Percentiles rank a stretch among this genome's conserved stretches.
phyloP scores from a whole-genome alignment of 2,888 invertebrate genomes.

The Latrodectus elegans region DNA sequence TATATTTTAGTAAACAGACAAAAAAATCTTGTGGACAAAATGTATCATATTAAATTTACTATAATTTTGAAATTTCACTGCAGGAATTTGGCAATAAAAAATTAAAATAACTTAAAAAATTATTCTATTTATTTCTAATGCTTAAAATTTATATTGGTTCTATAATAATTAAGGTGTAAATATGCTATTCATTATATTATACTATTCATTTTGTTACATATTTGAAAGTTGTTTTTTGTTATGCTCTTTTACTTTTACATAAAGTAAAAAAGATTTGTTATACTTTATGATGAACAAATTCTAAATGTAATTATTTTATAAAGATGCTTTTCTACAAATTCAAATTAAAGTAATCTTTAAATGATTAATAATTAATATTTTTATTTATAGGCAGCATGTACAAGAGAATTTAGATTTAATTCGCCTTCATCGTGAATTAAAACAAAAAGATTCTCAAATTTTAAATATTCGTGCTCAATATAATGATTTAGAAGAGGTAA shows the following conservation, averaged over 20 bases:
- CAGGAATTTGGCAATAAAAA: too few species aligned
- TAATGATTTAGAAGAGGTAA: conserved; percentile 74
- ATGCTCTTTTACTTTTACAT: not conserved
- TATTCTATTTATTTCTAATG: too few species aligned
- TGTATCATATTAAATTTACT: too few species aligned
- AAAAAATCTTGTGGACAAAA: too few species aligned
- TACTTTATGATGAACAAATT: not conserved
- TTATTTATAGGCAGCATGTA: conserved; percentile 71
- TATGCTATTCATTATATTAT: too few species aligned
- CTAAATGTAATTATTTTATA: not conserved
- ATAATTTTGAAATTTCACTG: too few species aligned
- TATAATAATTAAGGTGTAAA: too few species aligned
- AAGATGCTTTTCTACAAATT: not conserved
- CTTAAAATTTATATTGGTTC: too few species aligned
- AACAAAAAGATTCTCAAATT: conserved; percentile 75
- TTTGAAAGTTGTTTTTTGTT: not conserved
- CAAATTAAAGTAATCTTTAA: not conserved
- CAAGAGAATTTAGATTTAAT: conserved; percentile 76
- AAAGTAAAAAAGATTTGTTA: too few species aligned
- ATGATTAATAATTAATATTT: not conserved
- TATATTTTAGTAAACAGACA: too few species aligned
- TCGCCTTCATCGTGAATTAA: conserved; percentile 75
- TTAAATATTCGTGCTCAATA: conserved; percentile 74
- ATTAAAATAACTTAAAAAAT: too few species aligned
- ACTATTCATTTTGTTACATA: not conserved